These are phyloP conservation scores for Icerya purchasi DNA, from an alignment of 2,888 invertebrate genomes.

Conservation along the genomic window DNA sequence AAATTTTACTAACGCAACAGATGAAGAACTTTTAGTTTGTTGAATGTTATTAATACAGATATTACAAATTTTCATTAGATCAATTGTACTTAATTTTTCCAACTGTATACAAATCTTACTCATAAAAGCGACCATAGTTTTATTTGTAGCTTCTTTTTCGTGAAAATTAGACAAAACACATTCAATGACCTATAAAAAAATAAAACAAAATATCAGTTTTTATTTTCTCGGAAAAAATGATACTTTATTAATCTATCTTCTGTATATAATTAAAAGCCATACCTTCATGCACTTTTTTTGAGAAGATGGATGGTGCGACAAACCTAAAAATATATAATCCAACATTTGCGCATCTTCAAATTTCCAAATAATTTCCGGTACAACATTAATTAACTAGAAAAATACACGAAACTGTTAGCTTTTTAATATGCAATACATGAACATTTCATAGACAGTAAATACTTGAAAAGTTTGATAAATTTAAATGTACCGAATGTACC, in stretches of 20 bases:
- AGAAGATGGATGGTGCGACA: conserved; percentile 3
- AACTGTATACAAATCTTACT: conserved; percentile 25
- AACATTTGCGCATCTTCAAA: conserved; percentile 1
- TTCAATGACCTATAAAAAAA: conserved; percentile 4
- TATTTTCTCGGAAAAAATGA: too few species aligned
- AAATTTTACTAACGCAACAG: conserved; percentile 2
- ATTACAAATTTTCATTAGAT: conserved; percentile 33
- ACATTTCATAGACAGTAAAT: too few species aligned
- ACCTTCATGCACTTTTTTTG: conserved; percentile 9
- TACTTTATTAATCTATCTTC: neutral
- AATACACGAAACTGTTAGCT: too few species aligned
- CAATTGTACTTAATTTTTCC: conserved; percentile 29
- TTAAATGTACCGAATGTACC: too few species aligned
- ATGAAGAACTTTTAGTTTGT: conserved; percentile 29
- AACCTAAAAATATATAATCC: conserved; percentile 4
- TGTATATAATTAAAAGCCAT: neutral
- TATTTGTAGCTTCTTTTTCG: neutral
- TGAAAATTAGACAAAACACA: conserved; percentile 1
- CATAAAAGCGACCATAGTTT: neutral
- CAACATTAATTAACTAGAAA: neutral
- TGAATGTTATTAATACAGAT: conserved; percentile 32
- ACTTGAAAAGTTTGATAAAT: too few species aligned
- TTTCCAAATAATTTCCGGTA: neutral
- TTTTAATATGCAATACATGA: too few species aligned
- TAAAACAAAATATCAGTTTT: too few species aligned